Evolutionary conservation across 2,888 invertebrate genomes (phyloP).

Genomic region (Heterodera filipjevi): DNA sequence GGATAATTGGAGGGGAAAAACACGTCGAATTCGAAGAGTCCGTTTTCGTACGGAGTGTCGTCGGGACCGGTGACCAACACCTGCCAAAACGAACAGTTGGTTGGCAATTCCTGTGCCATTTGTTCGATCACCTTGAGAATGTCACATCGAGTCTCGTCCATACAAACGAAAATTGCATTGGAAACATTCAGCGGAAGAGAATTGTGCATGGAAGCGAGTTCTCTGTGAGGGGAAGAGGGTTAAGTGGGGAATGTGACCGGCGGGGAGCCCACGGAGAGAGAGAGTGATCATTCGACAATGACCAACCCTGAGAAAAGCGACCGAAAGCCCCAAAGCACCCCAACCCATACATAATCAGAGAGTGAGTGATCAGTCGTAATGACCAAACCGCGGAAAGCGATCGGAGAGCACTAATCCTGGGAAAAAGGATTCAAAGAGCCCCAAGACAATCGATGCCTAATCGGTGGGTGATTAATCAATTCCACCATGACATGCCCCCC

Average conservation of each 20-base stretch:
- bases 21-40: constrained; percentile 67
- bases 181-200: constrained; percentile 54
- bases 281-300: neutral
- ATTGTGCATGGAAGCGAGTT: constrained; percentile 63
- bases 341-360: too few relatives aligned
- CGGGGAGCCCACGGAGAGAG: neutral
- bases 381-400: too few relatives aligned
- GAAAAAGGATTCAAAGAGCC: too few relatives aligned
- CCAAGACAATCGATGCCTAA: too few relatives aligned
- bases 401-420: too few relatives aligned
- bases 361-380: too few relatives aligned
- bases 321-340: too few relatives aligned
- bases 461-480: too few relatives aligned
- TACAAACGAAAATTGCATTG: constrained; percentile 64
- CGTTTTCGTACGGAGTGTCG: constrained; percentile 73
- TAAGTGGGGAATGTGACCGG: neutral
- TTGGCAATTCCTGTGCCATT: neutral
- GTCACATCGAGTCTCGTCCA: constrained; percentile 59
- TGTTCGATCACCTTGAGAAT: constrained; percentile 26
- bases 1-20: constrained; percentile 69
- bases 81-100: constrained; percentile 21
- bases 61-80: constrained; percentile 64
- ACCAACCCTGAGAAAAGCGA: too few relatives aligned
- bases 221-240: constrained; percentile 30
- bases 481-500: neutral